These are phyloP conservation scores for Marcusenius ussheri DNA, from an alignment of 2,113 vertebrate species.

Conservation along the genomic window DNA sequence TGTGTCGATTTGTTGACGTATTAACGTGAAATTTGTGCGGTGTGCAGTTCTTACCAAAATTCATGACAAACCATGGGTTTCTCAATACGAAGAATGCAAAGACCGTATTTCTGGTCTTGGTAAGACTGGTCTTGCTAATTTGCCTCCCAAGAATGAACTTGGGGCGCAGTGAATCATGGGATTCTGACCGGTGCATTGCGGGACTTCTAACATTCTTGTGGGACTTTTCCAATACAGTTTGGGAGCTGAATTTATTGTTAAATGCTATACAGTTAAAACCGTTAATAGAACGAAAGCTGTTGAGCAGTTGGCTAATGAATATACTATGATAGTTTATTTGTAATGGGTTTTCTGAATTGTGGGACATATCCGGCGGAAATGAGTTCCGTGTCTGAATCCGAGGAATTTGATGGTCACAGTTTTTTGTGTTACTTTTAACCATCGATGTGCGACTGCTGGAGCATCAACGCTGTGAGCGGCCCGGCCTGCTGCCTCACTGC, in stretches of 20 bases:
- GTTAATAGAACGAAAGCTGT: not conserved
- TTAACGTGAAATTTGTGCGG: not conserved
- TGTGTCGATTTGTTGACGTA: not conserved
- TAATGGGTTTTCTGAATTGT: not conserved
- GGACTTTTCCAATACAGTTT: not conserved
- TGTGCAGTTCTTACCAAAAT: not conserved
- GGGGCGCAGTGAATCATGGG: not conserved
- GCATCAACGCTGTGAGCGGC: not conserved
- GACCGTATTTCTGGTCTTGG: not conserved
- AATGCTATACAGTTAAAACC: not conserved
- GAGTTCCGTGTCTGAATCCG: not conserved
- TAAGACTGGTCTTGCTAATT: not conserved
- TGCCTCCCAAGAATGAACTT: not conserved
- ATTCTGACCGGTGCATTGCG: not conserved
- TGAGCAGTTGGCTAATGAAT: not conserved
- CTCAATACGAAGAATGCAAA: not conserved
- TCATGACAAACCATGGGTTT: not conserved
- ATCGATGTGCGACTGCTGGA: not conserved
- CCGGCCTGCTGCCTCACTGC: not conserved
- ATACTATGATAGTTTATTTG: not conserved
- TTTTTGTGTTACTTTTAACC: not conserved
- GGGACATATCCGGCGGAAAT: not conserved
- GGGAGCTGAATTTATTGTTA: not conserved
- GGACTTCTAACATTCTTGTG: not conserved
- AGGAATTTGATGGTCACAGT: not conserved